Conservation (phyloP, 2,888 invertebrate genomes). For the Idaea dimidiata region DNA sequence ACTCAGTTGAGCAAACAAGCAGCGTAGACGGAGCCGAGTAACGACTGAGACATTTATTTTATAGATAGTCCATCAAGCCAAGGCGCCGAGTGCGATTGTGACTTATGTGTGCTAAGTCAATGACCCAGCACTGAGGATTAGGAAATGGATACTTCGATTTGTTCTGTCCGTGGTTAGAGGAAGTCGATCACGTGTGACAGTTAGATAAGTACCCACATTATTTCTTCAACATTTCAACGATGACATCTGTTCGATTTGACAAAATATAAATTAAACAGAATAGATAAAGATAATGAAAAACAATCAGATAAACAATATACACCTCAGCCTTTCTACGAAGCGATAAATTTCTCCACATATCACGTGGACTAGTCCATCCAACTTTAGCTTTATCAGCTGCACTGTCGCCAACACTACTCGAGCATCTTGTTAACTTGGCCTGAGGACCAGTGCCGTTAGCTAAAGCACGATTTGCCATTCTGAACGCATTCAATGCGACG, state of each 20-base stretch:
- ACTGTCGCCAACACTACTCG: slow-evolving; percentile 69
- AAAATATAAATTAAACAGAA: too few species aligned
- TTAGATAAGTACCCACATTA: not conserved
- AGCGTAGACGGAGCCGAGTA: not conserved
- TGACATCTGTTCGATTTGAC: not conserved
- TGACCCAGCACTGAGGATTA: slow-evolving; percentile 60
- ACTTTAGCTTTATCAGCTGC: slow-evolving; percentile 67
- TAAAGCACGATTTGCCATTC: slow-evolving; percentile 65
- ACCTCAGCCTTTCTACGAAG: slow-evolving; percentile 74
- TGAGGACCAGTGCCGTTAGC: slow-evolving; percentile 55
- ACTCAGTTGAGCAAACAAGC: not conserved
- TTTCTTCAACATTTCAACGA: not conserved
- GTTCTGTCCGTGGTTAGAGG: slow-evolving; percentile 42
- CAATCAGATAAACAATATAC: slow-evolving; percentile 9
- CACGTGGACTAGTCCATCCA: slow-evolving; percentile 74
- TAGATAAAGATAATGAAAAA: too few species aligned
- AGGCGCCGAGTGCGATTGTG: slow-evolving; percentile 57
- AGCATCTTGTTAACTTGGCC: slow-evolving; percentile 65
- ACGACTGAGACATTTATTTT: slow-evolving; percentile 41
- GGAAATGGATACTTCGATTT: slow-evolving; percentile 57
- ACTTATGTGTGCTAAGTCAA: slow-evolving; percentile 61
- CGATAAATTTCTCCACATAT: slow-evolving; percentile 75
- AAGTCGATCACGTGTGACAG: slow-evolving; percentile 29
- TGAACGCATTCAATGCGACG: slow-evolving; percentile 42
- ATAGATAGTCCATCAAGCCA: slow-evolving; percentile 46